Evolutionary conservation across 2,888 invertebrate species (phyloP), one percentile per base, ranked within the genome.

Genomic region (Diadromus collaris): DNA sequence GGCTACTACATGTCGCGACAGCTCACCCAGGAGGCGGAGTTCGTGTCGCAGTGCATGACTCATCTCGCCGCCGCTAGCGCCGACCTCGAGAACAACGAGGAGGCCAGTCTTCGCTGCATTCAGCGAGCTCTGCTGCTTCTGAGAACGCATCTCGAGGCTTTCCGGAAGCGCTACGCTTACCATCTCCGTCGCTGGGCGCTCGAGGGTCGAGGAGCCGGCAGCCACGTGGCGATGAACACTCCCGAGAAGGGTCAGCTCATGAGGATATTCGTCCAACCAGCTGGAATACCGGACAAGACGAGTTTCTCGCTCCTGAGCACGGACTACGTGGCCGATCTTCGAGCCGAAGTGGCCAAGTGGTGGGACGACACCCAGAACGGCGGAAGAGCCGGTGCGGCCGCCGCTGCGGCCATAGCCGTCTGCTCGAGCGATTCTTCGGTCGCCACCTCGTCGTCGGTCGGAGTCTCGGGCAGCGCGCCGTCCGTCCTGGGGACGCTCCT

Each of bases 271-370:
- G 94, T 98, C 67, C 98, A 98, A 91, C 97, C 97, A 32, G 97
- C 97, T 2, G 97, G 97, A 21, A 94, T 97, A 48, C 95, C 96
- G 0, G 97, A 97, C 81, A 95, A 97, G 88, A 96, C 96, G 24
- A 93, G 95, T 24, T 92, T 98, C 16, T 95, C 96, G 83, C 93
- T 98, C 91, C 93, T 96, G 83, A 95, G 95, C 54, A 94, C 95
- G n/a, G 98, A 98, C 91, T 94, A 96, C 81, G 95, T 98, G 32
- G 98, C 97, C 4, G 98, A 98, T 90, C 92, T 98, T 69, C 93
- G 98, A 80, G 98, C 98, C 0, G 98, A 98, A 92, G 97, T 98
- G 72, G 96, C 97, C n/a, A 95, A 96, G 83, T 98, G 98, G 98
- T 98, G 97, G 96, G 97, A 97, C 81, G 90, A 90, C 32, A 89